Conservation (phyloP, 2,888 invertebrate species). For the Thereva unica region DNA sequence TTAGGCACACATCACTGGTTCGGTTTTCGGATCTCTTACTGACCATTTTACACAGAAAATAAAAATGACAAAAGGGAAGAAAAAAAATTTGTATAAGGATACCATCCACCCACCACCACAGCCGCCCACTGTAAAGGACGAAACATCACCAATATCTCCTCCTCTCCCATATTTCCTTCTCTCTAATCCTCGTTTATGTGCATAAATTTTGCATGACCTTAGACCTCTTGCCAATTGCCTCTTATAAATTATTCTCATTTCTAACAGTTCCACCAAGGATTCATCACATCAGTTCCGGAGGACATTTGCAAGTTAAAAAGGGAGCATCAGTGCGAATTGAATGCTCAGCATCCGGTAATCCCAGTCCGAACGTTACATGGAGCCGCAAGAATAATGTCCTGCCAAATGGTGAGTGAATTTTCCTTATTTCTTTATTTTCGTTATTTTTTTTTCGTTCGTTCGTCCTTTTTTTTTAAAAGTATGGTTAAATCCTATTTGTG, state of each 20-base stretch:
- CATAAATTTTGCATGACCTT: conserved; percentile 25
- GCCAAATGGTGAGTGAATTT: conserved; percentile 56
- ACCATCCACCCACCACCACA: too few species aligned
- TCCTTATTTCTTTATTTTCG: conserved; percentile 1
- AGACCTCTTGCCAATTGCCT: conserved; percentile 5
- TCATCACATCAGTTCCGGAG: conserved; percentile 65
- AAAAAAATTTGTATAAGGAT: too few species aligned
- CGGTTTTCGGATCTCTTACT: too few species aligned
- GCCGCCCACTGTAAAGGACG: too few species aligned
- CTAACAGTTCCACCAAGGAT: conserved; percentile 67
- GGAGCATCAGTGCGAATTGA: conserved; percentile 77
- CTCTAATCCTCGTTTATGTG: conserved; percentile 3
- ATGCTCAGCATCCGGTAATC: conserved; percentile 78
- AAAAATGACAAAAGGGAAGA: too few species aligned
- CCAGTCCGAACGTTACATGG: conserved; percentile 79
- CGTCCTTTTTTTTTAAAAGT: not conserved
- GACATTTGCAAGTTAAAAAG: conserved; percentile 69
- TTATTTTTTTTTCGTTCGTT: conserved; percentile 14
- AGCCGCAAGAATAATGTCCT: conserved; percentile 61
- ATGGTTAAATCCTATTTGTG: too few species aligned
- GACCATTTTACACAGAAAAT: too few species aligned
- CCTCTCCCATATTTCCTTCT: too few species aligned
- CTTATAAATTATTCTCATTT: conserved; percentile 27
- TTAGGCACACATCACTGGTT: too few species aligned
- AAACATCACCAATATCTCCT: too few species aligned